Conservation (phyloP, 2,113 vertebrate species). For the Notothenia rossii region DNA sequence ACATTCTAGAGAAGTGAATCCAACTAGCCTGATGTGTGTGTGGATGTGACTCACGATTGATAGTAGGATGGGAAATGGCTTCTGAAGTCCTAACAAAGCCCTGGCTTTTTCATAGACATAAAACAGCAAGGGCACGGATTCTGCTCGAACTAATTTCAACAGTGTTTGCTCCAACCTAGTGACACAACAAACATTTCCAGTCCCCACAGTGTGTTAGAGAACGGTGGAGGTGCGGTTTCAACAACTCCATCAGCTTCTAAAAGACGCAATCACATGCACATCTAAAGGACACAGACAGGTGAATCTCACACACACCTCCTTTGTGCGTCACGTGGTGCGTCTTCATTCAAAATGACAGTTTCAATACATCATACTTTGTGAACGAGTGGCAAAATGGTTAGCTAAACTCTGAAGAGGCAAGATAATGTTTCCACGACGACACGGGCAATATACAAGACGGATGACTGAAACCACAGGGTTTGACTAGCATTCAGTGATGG, state of each 20-base stretch:
- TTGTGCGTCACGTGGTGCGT: conserved; percentile 37
- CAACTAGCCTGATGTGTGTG: conserved; percentile 53
- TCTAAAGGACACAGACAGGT: conserved; percentile 53
- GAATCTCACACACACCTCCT: conserved; percentile 33
- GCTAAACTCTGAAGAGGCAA: conserved; percentile 61
- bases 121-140: conserved; percentile 24
- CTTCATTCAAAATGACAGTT: conserved; percentile 55
- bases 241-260: conserved; percentile 37
- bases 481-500: conserved; percentile 25
- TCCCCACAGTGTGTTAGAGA: conserved; percentile 23
- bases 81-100: conserved; percentile 60
- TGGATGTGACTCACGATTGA: conserved; percentile 57
- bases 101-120: conserved; percentile 48
- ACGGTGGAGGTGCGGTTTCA: conserved; percentile 29
- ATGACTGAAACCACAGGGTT: conserved; percentile 26
- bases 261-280: conserved; percentile 50
- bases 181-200: conserved; percentile 60
- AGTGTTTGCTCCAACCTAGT: conserved; percentile 45
- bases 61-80: conserved; percentile 63
- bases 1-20: conserved; percentile 39
- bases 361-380: conserved; percentile 45
- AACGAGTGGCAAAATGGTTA: conserved; percentile 57
- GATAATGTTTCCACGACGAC: conserved; percentile 42
- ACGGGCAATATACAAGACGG: conserved; percentile 3
- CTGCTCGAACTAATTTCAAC: conserved; percentile 34